A percentile compares a stretch with the other conserved stretches of the same genome.
phyloP scores from a whole-genome alignment of 2,888 invertebrate species.

The Polydrusus cervinus region DNA sequence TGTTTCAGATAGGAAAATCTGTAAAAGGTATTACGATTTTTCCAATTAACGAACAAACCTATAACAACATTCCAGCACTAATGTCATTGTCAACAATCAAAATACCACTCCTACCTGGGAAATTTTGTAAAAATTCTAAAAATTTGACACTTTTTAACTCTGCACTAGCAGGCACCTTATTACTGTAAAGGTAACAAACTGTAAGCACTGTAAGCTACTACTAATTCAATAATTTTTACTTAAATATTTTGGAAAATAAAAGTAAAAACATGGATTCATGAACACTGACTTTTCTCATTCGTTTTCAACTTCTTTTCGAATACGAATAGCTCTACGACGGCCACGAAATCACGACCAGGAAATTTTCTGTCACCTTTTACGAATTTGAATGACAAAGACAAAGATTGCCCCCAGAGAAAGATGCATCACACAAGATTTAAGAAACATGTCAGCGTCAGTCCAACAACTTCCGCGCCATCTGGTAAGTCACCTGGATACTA shows the following conservation, averaged over 20 bases:
- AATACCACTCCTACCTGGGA: constrained; percentile 37
- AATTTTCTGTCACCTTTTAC: neutral
- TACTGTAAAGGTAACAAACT: constrained; percentile 16
- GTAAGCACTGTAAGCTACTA: constrained; percentile 27
- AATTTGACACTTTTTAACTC: constrained; percentile 31
- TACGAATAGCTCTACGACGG: neutral
- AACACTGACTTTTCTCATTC: constrained; percentile 24
- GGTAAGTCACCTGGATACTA: no score
- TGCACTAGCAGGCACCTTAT: constrained; percentile 18
- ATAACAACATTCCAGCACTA: constrained; percentile 13
- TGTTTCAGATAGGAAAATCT: neutral
- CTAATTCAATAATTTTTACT: constrained; percentile 21
- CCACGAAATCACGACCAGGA: neutral
- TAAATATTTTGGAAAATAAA: constrained; percentile 31
- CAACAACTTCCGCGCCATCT: no score
- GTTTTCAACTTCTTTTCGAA: neutral
- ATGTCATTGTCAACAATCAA: constrained; percentile 17
- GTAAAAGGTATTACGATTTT: neutral
- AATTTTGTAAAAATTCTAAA: constrained; percentile 7
- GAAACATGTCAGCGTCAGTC: no score
- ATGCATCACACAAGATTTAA: no score
- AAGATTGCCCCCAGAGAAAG: neutral
- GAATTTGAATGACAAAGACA: neutral
- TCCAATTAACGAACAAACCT: neutral
- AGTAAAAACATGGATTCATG: constrained; percentile 26